Percentiles rank a stretch among this genome's conserved stretches.
phyloP scores from a whole-genome alignment of 2,797 vertebrate genomes.

The Bufotes viridis region DNA sequence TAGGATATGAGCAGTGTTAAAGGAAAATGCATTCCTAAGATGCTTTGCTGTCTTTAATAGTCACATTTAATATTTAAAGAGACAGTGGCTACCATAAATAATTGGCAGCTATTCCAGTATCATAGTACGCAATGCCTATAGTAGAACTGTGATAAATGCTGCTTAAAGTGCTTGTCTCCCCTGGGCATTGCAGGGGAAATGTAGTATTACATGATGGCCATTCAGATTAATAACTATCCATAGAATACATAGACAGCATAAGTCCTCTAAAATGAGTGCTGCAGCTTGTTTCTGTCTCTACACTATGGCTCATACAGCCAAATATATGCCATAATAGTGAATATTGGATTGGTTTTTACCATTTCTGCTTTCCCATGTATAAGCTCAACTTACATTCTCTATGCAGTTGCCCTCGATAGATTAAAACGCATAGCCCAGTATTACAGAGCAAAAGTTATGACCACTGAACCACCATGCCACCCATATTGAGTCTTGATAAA shows the following conservation, averaged over 20 bases:
- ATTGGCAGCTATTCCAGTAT: neutral
- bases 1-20: slow-evolving; percentile 13
- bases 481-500: too few species aligned
- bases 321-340: neutral
- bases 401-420: too few species aligned
- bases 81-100: neutral
- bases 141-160: neutral
- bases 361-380: too few species aligned
- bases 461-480: too few species aligned
- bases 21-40: neutral
- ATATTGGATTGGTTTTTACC: too few species aligned
- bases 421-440: too few species aligned
- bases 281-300: neutral
- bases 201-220: neutral
- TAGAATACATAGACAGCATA: neutral
- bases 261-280: neutral
- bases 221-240: neutral
- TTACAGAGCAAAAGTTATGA: too few species aligned
- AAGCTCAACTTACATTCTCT: too few species aligned
- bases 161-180: neutral
- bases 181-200: neutral
- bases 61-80: neutral
- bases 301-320: neutral
- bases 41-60: neutral
- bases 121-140: neutral